phyloP scores from a whole-genome alignment of 2,888 invertebrate genomes.

The Oscheius sp. region DNA sequence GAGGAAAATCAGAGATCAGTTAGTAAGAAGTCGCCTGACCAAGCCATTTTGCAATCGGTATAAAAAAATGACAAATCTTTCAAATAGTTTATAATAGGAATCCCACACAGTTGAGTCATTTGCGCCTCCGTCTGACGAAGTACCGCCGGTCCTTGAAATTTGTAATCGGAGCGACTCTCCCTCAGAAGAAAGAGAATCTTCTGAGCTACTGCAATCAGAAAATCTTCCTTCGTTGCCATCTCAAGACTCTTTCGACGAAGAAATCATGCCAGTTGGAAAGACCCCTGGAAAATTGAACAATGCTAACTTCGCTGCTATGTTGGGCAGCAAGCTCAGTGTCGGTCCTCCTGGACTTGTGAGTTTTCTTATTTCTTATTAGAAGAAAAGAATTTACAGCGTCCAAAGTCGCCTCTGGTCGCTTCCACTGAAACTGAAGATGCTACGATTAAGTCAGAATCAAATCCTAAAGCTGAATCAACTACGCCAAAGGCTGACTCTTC shows the following conservation, averaged over 20 bases:
- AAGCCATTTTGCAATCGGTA: no score
- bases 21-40: no score
- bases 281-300: constrained; percentile 12
- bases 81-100: no score
- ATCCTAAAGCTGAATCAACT: neutral
- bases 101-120: no score
- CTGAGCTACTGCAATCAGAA: neutral
- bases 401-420: neutral
- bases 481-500: neutral
- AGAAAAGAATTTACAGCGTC: neutral
- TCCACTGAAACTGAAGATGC: neutral
- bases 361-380: neutral
- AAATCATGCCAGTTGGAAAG: constrained; percentile 2
- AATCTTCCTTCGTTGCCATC: constrained; percentile 1
- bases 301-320: constrained; percentile 7
- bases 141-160: neutral
- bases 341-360: constrained; percentile 9
- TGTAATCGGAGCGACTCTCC: neutral
- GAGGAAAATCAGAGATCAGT: no score
- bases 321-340: neutral
- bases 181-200: neutral
- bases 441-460: neutral
- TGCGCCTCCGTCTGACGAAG: neutral
- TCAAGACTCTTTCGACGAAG: neutral
- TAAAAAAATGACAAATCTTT: no score